These are phyloP conservation scores for Myotis myotis DNA, from an alignment of 2,797 vertebrate species.

Conservation along the genomic window DNA sequence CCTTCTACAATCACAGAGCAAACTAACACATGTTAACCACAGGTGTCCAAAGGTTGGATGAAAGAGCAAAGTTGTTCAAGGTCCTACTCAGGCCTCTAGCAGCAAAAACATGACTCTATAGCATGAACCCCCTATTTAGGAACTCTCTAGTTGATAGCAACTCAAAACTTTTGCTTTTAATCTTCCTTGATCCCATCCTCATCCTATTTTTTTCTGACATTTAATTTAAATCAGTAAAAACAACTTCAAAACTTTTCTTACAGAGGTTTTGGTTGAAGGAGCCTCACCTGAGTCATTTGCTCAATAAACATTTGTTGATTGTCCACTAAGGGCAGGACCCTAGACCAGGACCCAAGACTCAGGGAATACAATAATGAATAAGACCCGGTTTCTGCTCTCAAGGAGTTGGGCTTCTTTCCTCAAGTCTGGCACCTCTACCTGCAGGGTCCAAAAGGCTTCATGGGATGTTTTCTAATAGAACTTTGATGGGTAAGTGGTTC, in stretches of 20 bases:
- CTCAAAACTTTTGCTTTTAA: not conserved
- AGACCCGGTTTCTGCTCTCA: not conserved
- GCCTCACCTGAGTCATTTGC: not conserved
- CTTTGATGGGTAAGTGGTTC: not conserved
- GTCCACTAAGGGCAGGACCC: not conserved
- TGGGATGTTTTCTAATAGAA: conserved; percentile 12
- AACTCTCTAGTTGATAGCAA: not conserved
- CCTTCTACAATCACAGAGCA: not conserved
- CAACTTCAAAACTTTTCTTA: not conserved
- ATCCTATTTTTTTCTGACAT: not conserved
- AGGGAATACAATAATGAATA: not conserved
- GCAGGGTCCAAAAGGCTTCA: not conserved
- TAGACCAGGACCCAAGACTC: not conserved
- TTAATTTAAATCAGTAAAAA: conserved; percentile 55
- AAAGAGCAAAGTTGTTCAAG: not conserved
- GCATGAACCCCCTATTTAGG: not conserved
- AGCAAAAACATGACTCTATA: not conserved
- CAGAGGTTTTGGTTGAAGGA: not conserved
- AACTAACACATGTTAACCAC: conserved; percentile 40
- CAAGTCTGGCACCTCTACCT: not conserved
- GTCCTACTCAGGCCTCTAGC: not conserved
- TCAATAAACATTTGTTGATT: conserved; percentile 8
- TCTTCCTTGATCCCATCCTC: not conserved
- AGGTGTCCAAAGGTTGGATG: not conserved
- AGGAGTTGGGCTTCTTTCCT: not conserved